These are phyloP conservation scores for Deroptyus accipitrinus DNA, from an alignment of 2,113 vertebrate species.

Conservation along the genomic window DNA sequence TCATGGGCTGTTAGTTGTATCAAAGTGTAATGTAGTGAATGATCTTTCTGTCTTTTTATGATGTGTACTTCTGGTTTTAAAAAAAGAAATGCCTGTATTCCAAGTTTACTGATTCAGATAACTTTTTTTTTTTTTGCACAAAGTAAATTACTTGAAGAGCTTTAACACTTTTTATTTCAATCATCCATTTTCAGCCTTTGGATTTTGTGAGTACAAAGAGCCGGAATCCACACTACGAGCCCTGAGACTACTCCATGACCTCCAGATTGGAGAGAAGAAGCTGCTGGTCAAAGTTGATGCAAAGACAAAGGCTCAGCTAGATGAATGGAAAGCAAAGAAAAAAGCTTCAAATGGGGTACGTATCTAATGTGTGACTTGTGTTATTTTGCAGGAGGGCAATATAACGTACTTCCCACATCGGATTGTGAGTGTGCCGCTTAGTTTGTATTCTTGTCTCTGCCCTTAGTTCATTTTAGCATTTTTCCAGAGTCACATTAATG, in stretches of 20 bases:
- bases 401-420: not conserved
- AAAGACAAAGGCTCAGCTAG: constrained; percentile 97
- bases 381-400: not conserved
- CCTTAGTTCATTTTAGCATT: not conserved
- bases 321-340: constrained; percentile 98
- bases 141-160: not conserved
- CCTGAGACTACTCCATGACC: constrained; percentile 91
- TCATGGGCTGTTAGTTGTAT: not conserved
- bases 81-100: not conserved
- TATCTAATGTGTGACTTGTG: not conserved
- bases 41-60: not conserved
- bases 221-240: constrained; percentile 96
- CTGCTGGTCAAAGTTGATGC: constrained; percentile 98
- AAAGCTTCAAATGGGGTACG: constrained; percentile 91
- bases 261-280: constrained; percentile 96
- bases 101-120: not conserved
- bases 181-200: constrained; percentile 84
- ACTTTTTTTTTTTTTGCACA: not conserved
- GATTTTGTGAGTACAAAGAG: constrained; percentile 99
- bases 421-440: not conserved
- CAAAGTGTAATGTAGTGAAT: not conserved
- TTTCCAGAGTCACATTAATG: not conserved
- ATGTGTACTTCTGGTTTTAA: not conserved
- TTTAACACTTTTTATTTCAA: constrained; percentile 15
- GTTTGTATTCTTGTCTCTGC: not conserved